A percentile compares a stretch with the other conserved stretches of the same genome.
Evolutionary conservation across 1,140 invertebrate species (phyloP).

Genomic region (Dicyema japonicum): DNA sequence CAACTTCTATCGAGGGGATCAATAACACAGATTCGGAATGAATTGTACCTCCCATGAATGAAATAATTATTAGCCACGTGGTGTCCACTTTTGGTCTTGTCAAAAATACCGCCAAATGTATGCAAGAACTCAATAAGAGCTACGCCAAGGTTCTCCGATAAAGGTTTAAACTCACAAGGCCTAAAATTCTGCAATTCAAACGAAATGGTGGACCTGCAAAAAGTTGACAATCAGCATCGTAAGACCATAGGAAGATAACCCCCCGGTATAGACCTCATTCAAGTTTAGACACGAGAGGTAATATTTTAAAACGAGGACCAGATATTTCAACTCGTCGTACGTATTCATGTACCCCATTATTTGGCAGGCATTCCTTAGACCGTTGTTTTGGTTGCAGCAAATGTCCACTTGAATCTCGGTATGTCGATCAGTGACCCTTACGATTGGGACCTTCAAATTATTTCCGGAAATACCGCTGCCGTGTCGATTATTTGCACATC

Average conservation of each 20-base stretch:
- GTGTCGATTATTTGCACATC: conserved; percentile 74
- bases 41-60: too few relatives aligned
- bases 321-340: conserved; percentile 52
- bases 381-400: conserved; percentile 83
- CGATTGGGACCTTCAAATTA: conserved; percentile 41
- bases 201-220: conserved; percentile 33
- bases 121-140: conserved; percentile 86
- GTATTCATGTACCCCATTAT: conserved; percentile 33
- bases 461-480: conserved; percentile 29
- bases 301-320: conserved; percentile 83
- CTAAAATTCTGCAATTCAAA: background rate
- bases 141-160: conserved; percentile 76
- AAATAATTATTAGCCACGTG: too few relatives aligned
- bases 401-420: conserved; percentile 79
- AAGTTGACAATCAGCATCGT: conserved; percentile 93
- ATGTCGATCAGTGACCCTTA: conserved; percentile 70
- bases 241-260: conserved; percentile 85
- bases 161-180: background rate
- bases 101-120: conserved; percentile 71
- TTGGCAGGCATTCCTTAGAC: conserved; percentile 62
- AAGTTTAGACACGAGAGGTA: conserved; percentile 76
- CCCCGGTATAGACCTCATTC: conserved; percentile 92
- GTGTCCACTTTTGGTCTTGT: conserved; percentile 65
- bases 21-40: too few relatives aligned
- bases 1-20: too few relatives aligned